phyloP scores from a whole-genome alignment of 2,888 invertebrate species.

The Eilema caniola region DNA sequence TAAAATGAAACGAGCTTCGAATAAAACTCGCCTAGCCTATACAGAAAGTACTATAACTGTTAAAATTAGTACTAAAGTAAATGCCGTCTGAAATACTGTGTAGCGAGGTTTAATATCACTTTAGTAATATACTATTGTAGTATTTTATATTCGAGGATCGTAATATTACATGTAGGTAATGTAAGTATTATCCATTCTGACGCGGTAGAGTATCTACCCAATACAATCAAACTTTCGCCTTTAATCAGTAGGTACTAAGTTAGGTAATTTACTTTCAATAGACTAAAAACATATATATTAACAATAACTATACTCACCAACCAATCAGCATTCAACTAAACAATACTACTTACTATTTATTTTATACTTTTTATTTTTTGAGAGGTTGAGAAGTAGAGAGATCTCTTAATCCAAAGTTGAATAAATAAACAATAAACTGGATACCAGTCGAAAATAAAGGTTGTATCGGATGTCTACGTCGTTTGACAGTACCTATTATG shows the following conservation, averaged over 20 bases:
- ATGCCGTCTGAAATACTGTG: neutral
- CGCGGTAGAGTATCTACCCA: too few species aligned
- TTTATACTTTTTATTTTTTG: too few species aligned
- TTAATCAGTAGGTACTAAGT: too few species aligned
- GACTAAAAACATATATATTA: too few species aligned
- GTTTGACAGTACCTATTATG: constrained; percentile 23
- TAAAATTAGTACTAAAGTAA: neutral
- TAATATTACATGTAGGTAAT: neutral
- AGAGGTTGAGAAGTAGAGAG: neutral
- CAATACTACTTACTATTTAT: too few species aligned
- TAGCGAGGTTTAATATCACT: neutral
- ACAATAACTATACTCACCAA: too few species aligned
- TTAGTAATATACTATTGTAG: neutral
- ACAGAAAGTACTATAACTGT: neutral
- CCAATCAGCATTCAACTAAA: too few species aligned
- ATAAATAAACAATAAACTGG: neutral
- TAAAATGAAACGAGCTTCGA: neutral
- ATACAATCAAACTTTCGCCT: too few species aligned
- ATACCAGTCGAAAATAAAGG: constrained; percentile 3
- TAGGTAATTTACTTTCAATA: too few species aligned
- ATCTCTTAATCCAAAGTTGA: neutral
- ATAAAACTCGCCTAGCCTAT: neutral
- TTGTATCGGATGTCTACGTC: constrained; percentile 19
- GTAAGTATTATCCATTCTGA: too few species aligned
- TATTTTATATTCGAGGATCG: neutral